phyloP scores from a whole-genome alignment of 2,113 vertebrate genomes.

The mouse (Mus musculus) region GRCm39 chr7:112493001-112493500 shows the following conservation, averaged over 20 bases:
- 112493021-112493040: neutral
- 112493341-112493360: slow-evolving; percentile 17
- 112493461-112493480: neutral
- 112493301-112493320: neutral
- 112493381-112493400: slow-evolving; percentile 15
- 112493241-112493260: neutral
- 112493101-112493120: neutral
- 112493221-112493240: no score
- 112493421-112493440: neutral
- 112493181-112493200: neutral
- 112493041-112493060: neutral
- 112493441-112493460: slow-evolving; percentile 37
- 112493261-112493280: neutral
- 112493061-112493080: neutral
- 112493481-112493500: neutral
- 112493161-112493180: neutral
- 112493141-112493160: neutral
- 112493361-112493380: neutral
- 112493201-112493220: neutral
- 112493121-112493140: neutral
- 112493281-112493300: neutral
- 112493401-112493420: neutral
- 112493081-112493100: neutral
- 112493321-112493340: neutral
- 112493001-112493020: neutral